Conservation (phyloP, 2,113 vertebrate species). For the Pan troglodytes region NHGRI_mPanTro3-v2.1_pri NC_072417.2:78828001-78828500, state of each 20-base stretch:
- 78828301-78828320: not conserved
- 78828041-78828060: not conserved
- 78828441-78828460: not conserved
- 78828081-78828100: not conserved
- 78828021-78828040: not conserved
- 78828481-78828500: not conserved
- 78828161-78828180: not conserved
- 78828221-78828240: not conserved
- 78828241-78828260: not conserved
- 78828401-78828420: not conserved
- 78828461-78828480: not conserved
- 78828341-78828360: not conserved
- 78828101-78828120: not conserved
- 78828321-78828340: not conserved
- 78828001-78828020: not conserved
- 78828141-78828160: not conserved
- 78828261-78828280: not conserved
- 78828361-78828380: too few species aligned
- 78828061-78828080: not conserved
- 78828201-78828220: not conserved
- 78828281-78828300: not conserved
- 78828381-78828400: not conserved
- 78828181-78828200: not conserved
- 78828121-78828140: not conserved
- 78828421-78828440: not conserved